Percentiles rank a stretch among this genome's conserved stretches.
Conservation (phyloP, 2,888 invertebrate genomes). For the Cacoxenus indagator region DNA sequence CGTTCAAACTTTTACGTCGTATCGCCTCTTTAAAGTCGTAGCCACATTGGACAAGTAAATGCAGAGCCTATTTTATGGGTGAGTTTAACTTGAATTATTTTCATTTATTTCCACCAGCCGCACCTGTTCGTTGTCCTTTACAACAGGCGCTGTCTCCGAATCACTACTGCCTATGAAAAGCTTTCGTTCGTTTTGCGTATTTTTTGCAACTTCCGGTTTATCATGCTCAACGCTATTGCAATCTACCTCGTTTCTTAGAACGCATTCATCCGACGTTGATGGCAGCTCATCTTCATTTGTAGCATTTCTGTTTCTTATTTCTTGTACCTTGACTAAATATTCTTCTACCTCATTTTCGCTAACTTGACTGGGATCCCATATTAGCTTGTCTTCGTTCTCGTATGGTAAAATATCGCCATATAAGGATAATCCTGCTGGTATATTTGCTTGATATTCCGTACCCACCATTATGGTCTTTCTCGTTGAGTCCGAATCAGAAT, state of each 20-base stretch:
- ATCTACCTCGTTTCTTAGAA: slow-evolving; percentile 1
- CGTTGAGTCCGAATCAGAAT: slow-evolving; percentile 60
- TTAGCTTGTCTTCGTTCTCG: slow-evolving; percentile 93
- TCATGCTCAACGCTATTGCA: neutral
- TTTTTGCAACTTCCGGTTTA: neutral
- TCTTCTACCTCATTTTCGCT: slow-evolving; percentile 82
- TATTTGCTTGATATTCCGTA: slow-evolving; percentile 91
- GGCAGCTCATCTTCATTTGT: slow-evolving; percentile 32
- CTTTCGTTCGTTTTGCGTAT: neutral
- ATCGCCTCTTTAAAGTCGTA: slow-evolving; percentile 96
- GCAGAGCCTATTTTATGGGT: slow-evolving; percentile 76
- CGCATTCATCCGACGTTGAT: neutral
- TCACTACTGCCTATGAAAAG: neutral
- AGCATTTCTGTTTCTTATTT: slow-evolving; percentile 48
- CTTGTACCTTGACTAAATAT: slow-evolving; percentile 75
- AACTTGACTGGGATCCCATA: slow-evolving; percentile 91
- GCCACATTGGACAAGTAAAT: slow-evolving; percentile 91
- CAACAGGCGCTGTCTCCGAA: slow-evolving; percentile 45
- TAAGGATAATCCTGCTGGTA: slow-evolving; percentile 91
- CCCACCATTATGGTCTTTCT: slow-evolving; percentile 91
- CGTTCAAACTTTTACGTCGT: slow-evolving; percentile 82
- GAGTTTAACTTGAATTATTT: neutral
- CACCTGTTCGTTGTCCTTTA: slow-evolving; percentile 82
- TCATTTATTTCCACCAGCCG: too few species aligned
- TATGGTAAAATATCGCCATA: slow-evolving; percentile 96